Percentiles rank a stretch among this genome's conserved stretches.
Evolutionary conservation across 2,888 invertebrate genomes (phyloP).

Genomic region (Heteropelma amictum): DNA sequence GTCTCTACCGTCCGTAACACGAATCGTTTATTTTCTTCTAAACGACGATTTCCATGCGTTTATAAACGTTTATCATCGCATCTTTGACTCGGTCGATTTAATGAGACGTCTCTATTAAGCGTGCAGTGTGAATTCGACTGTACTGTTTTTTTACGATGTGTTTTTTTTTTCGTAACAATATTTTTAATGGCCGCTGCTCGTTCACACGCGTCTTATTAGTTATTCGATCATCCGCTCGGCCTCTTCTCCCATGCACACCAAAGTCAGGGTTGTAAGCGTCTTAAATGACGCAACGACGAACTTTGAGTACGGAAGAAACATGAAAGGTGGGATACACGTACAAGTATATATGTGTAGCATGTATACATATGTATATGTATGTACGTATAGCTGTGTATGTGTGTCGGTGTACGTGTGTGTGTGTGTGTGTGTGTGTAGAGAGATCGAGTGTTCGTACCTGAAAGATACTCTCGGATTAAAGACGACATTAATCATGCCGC

Average conservation of each 20-base stretch:
- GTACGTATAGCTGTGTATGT: too few species aligned
- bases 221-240: not conserved
- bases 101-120: too few species aligned
- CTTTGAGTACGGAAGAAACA: not conserved
- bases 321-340: too few species aligned
- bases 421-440: not conserved
- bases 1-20: too few species aligned
- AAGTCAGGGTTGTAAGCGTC: not conserved
- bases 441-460: too few species aligned
- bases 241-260: not conserved
- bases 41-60: too few species aligned
- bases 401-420: not conserved
- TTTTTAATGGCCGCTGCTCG: slow-evolving; percentile 5
- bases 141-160: not conserved
- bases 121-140: too few species aligned
- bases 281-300: slow-evolving; percentile 11
- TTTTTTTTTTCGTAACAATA: not conserved
- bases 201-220: slow-evolving; percentile 14
- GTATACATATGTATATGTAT: not conserved
- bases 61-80: too few species aligned
- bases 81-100: too few species aligned
- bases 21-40: too few species aligned
- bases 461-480: slow-evolving; percentile 50
- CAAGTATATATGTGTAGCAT: too few species aligned
- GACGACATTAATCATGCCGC: slow-evolving; percentile 71